Evolutionary conservation across 2,113 vertebrate genomes (phyloP).

Genomic region (Lagopus muta): DNA sequence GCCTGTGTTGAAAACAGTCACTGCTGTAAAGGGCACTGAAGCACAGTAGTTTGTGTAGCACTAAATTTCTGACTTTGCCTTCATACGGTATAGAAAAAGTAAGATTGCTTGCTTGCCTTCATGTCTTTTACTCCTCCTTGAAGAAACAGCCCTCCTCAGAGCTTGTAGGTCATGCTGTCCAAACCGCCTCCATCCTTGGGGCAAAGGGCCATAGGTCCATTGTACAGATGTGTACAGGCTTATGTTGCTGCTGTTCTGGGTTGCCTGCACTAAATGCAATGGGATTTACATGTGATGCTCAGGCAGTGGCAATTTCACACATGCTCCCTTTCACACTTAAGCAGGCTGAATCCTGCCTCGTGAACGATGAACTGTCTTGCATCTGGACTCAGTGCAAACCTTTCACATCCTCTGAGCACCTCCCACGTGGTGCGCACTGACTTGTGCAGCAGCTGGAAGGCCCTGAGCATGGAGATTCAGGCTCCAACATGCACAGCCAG

Average conservation of each 20-base stretch:
- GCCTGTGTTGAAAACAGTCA: neutral
- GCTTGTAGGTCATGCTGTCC: neutral
- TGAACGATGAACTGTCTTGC: fast-evolving
- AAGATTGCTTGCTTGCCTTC: neutral
- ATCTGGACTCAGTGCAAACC: neutral
- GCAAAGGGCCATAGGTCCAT: neutral
- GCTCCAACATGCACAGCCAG: fast-evolving
- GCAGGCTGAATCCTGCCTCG: neutral
- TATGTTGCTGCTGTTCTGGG: neutral
- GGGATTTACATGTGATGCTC: fast-evolving
- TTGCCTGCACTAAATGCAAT: fast-evolving
- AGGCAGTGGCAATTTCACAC: fast-evolving
- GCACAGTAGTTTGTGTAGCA: neutral
- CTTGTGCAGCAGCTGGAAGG: fast-evolving
- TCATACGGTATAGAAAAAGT: fast-evolving
- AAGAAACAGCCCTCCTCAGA: neutral
- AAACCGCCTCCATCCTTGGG: fast-evolving
- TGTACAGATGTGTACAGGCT: too few relatives aligned
- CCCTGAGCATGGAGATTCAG: neutral
- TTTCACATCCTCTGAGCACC: neutral
- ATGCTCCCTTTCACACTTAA: neutral
- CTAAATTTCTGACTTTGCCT: neutral
- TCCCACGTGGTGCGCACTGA: neutral
- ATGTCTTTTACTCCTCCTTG: neutral
- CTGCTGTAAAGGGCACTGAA: fast-evolving